Percentiles rank a stretch among this genome's conserved stretches.
These are phyloP conservation scores for Camelus bactrianus DNA, from an alignment of 2,113 vertebrate genomes.

Conservation along the genomic window DNA sequence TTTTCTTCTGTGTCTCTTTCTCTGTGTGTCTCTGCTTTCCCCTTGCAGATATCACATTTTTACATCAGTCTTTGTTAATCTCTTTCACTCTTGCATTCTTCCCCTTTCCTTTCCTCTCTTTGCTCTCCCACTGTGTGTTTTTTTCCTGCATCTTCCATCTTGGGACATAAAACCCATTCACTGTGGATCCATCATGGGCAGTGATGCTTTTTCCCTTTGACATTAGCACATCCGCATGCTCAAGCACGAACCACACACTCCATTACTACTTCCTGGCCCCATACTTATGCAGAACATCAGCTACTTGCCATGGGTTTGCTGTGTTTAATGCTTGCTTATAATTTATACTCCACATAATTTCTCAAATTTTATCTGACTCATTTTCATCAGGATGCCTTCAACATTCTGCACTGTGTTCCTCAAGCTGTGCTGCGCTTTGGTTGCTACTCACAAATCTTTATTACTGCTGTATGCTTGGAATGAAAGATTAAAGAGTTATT, in stretches of 20 bases:
- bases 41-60: neutral
- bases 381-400: conserved; percentile 62
- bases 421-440: conserved; percentile 56
- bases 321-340: conserved; percentile 68
- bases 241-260: neutral
- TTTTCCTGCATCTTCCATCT: neutral
- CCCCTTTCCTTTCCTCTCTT: neutral
- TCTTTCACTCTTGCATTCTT: neutral
- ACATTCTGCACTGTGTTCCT: conserved; percentile 59
- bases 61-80: neutral
- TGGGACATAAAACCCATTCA: neutral
- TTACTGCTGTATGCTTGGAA: conserved; percentile 57
- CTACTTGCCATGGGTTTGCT: neutral
- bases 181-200: neutral
- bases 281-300: neutral
- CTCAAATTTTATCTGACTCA: conserved; percentile 54
- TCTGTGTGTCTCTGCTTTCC: neutral
- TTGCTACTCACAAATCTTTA: conserved; percentile 74
- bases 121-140: neutral
- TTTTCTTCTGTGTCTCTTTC: neutral
- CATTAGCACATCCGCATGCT: neutral
- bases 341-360: conserved; percentile 76
- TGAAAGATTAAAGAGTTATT: conserved; percentile 67
- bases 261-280: neutral
- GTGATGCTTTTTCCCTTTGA: neutral